A percentile compares a stretch with the other conserved stretches of the same genome.
Conservation (phyloP, 2,797 vertebrate genomes). For the Gobio occitaniae region DNA sequence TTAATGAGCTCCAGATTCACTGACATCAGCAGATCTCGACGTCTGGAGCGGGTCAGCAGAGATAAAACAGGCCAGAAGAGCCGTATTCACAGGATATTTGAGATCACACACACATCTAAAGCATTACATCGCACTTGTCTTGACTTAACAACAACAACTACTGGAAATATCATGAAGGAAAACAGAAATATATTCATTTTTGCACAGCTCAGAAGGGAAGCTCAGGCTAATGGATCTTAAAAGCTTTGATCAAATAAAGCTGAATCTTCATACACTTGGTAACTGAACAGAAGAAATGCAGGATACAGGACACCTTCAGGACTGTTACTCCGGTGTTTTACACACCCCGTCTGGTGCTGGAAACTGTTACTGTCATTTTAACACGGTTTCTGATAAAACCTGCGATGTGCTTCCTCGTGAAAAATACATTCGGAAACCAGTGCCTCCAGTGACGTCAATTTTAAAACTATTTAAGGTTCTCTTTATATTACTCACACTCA, state of each 20-base stretch:
- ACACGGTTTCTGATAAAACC: conserved; percentile 45
- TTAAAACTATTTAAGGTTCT: conserved; percentile 70
- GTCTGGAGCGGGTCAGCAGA: background rate
- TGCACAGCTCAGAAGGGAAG: background rate
- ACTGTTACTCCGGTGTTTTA: background rate
- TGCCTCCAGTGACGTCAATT: conserved; percentile 72
- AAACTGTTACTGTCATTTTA: background rate
- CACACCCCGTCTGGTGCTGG: background rate
- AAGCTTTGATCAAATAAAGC: background rate
- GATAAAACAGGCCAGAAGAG: background rate
- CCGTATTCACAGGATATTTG: background rate
- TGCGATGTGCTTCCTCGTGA: conserved; percentile 67
- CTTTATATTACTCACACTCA: background rate
- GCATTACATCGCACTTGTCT: background rate
- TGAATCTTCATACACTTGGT: background rate
- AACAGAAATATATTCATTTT: background rate
- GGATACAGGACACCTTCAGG: conserved; percentile 1
- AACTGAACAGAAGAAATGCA: background rate
- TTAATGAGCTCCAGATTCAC: background rate
- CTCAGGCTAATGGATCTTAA: conserved; percentile 25
- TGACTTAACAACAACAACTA: background rate
- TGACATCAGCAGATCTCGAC: background rate
- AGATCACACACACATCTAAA: background rate
- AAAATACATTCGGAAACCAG: conserved; percentile 69
- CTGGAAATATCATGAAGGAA: background rate